These are phyloP conservation scores for Melipona beecheii DNA, from an alignment of 2,888 invertebrate genomes.

Conservation along the genomic window DNA sequence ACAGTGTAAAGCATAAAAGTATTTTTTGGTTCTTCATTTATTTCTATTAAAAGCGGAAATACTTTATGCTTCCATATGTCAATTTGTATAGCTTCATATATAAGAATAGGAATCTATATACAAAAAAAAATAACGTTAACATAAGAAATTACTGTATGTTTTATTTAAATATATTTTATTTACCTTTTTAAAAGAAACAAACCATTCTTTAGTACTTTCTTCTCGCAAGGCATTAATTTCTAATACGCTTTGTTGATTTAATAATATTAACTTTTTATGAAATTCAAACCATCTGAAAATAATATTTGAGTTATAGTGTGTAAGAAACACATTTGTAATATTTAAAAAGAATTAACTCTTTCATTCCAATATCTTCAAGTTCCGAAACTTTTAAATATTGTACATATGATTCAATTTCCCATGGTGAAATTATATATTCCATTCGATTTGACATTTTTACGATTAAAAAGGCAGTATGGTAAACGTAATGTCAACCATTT, in stretches of 20 bases:
- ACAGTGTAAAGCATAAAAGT: slow-evolving; percentile 92
- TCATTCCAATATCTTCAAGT: slow-evolving; percentile 89
- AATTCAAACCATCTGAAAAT: slow-evolving; percentile 90
- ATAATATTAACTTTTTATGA: slow-evolving; percentile 92
- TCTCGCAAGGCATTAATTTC: slow-evolving; percentile 92
- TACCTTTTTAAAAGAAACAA: slow-evolving; percentile 91
- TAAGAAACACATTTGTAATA: slow-evolving; percentile 4
- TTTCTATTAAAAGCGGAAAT: slow-evolving; percentile 90
- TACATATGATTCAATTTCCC: slow-evolving; percentile 91
- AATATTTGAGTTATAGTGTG: neutral
- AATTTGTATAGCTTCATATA: slow-evolving; percentile 93
- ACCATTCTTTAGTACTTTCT: slow-evolving; percentile 93
- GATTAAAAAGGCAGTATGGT: neutral
- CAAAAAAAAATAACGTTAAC: slow-evolving; percentile 38
- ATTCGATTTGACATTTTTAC: slow-evolving; percentile 64
- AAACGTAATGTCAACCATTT: slow-evolving; percentile 71
- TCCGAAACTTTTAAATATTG: slow-evolving; percentile 89
- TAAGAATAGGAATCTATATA: slow-evolving; percentile 88
- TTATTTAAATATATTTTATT: slow-evolving; percentile 22
- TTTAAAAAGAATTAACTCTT: slow-evolving; percentile 81
- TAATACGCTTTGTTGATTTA: slow-evolving; percentile 94
- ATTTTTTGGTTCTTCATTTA: slow-evolving; percentile 88
- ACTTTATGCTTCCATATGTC: slow-evolving; percentile 94
- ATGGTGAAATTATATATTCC: slow-evolving; percentile 86
- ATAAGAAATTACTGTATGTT: neutral